phyloP scores from a whole-genome alignment of 2,888 invertebrate genomes.

The Cantharis rufa region DNA sequence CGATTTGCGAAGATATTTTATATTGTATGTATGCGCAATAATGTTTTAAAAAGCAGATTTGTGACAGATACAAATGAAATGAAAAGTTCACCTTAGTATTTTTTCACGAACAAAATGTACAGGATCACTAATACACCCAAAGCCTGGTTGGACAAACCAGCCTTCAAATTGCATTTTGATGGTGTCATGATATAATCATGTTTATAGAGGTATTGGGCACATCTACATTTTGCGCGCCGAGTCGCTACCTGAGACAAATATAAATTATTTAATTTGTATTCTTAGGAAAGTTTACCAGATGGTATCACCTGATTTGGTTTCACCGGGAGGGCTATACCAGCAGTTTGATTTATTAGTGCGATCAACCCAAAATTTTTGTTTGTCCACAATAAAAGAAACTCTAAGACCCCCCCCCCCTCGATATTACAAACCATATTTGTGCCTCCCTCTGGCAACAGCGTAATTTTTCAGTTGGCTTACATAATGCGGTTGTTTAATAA shows the following conservation, averaged over 20 bases:
- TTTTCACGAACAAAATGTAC: no score
- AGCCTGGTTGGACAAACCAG: no score
- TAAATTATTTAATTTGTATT: background rate
- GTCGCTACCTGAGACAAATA: background rate
- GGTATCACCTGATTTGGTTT: background rate
- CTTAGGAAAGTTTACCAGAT: background rate
- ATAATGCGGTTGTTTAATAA: background rate
- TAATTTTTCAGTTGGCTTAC: background rate
- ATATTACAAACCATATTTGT: no score
- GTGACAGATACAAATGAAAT: no score
- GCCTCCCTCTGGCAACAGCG: background rate
- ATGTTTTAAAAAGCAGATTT: no score
- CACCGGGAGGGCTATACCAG: background rate
- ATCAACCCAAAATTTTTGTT: background rate
- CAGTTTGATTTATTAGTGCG: background rate
- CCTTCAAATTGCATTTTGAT: no score
- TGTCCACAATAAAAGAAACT: background rate
- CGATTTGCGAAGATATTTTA: no score
- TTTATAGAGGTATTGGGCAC: background rate
- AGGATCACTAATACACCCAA: no score
- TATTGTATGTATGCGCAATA: no score
- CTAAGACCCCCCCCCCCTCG: no score
- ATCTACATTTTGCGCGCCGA: background rate
- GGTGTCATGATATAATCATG: no score
- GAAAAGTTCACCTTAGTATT: no score